Evolutionary conservation across 2,113 vertebrate species (phyloP).

Genomic region (Nasalis larvatus): DNA sequence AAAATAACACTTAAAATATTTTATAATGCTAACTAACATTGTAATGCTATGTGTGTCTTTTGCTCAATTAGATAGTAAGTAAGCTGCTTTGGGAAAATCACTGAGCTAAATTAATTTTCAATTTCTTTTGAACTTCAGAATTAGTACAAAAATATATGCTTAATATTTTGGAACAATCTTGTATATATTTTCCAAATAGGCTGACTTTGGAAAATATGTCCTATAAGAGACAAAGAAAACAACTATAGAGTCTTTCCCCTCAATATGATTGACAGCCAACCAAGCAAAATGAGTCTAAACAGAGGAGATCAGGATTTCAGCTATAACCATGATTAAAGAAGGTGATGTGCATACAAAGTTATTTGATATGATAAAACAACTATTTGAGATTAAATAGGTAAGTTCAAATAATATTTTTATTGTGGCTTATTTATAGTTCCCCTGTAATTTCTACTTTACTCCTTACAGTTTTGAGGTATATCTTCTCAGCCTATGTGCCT

Average conservation of each 20-base stretch:
- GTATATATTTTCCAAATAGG: not conserved
- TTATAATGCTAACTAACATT: not conserved
- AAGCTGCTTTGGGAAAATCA: not conserved
- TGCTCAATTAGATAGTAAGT: not conserved
- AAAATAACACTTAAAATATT: not conserved
- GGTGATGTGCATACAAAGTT: not conserved
- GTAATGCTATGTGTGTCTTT: not conserved
- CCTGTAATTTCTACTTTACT: not conserved
- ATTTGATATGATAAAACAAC: not conserved
- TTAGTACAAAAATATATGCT: not conserved
- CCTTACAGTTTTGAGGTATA: not conserved
- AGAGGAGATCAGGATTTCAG: not conserved
- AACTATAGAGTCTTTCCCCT: not conserved
- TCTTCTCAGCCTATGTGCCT: not conserved
- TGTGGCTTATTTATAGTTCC: not conserved
- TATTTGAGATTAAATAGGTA: not conserved
- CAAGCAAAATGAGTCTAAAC: not conserved
- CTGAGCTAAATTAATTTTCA: not conserved
- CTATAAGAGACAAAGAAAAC: not conserved
- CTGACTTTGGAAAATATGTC: not conserved
- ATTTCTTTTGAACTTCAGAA: not conserved
- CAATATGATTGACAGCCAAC: not conserved
- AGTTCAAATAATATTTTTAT: not conserved
- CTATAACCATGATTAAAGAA: not conserved
- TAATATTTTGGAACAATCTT: not conserved